A percentile compares a stretch with the other conserved stretches of the same genome.
Evolutionary conservation across 2,888 invertebrate genomes (phyloP).

Genomic region (Morpho deidamia): DNA sequence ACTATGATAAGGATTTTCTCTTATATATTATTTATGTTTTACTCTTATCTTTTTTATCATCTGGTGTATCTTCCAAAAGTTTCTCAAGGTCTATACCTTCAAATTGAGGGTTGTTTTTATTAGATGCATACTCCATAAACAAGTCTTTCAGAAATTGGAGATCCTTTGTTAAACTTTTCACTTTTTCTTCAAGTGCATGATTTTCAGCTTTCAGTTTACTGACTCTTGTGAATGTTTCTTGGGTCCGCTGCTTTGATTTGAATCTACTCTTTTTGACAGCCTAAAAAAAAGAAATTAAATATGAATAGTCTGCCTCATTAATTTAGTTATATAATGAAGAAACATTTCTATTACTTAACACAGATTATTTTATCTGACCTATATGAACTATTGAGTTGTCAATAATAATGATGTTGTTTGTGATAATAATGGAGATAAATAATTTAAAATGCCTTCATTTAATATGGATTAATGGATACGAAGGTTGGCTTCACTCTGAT

Average conservation of each 20-base stretch:
- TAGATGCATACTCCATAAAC: constrained; percentile 88
- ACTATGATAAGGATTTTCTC: background rate
- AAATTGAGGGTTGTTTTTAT: constrained; percentile 72
- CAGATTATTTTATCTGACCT: too few species aligned
- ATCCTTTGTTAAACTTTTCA: constrained; percentile 88
- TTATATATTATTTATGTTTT: constrained; percentile 10
- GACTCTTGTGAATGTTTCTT: constrained; percentile 86
- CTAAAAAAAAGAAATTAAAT: constrained; percentile 58
- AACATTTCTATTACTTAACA: too few species aligned
- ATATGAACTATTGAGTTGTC: too few species aligned
- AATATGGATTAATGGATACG: too few species aligned
- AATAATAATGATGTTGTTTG: too few species aligned
- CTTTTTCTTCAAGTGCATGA: constrained; percentile 87
- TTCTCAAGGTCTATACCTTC: constrained; percentile 78
- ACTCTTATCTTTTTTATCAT: constrained; percentile 45
- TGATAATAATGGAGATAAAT: too few species aligned
- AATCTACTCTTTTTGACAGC: constrained; percentile 90
- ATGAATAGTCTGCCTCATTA: background rate
- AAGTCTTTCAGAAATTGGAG: constrained; percentile 88
- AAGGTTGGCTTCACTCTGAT: too few species aligned
- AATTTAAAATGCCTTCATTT: too few species aligned
- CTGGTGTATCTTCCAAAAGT: constrained; percentile 73
- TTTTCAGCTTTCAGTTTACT: constrained; percentile 87
- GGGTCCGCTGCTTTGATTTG: constrained; percentile 86
- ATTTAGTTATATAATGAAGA: too few species aligned